Conservation (phyloP, 2,113 vertebrate genomes). For the Scomber scombrus region DNA sequence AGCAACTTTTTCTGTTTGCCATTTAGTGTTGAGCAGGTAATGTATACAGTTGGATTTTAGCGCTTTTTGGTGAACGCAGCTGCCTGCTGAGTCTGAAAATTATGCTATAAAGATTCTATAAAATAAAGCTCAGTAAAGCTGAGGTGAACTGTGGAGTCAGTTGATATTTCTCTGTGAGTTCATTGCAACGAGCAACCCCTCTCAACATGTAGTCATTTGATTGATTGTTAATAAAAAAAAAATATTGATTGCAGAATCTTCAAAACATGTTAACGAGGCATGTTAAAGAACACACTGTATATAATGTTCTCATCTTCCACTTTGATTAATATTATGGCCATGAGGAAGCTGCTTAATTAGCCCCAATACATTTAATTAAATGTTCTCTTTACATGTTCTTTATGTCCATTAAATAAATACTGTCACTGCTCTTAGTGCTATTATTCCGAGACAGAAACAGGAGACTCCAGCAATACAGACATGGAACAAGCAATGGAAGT, state of each 20-base stretch:
- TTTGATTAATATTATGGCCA: background rate
- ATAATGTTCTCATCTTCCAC: background rate
- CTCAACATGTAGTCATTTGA: no score
- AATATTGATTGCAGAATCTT: no score
- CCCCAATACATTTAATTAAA: conserved; percentile 1
- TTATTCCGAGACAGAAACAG: background rate
- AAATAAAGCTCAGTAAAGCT: no score
- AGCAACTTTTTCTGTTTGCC: background rate
- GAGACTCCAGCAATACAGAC: background rate
- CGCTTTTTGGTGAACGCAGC: no score
- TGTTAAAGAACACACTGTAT: background rate
- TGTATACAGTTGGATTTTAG: no score
- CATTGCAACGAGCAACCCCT: no score
- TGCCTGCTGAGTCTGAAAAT: no score
- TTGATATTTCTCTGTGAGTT: no score
- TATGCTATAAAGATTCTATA: no score
- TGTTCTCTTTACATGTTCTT: background rate
- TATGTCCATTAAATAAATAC: background rate
- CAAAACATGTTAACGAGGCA: background rate
- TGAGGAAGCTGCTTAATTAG: background rate
- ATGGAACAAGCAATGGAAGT: conserved; percentile 4
- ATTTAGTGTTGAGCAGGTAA: no score
- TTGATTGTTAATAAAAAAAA: no score
- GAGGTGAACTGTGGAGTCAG: no score
- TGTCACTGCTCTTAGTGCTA: background rate